Percentiles rank a stretch among this genome's conserved stretches.
These are phyloP conservation scores for Dinothrombium tinctorium DNA, from an alignment of 1,140 invertebrate genomes.

Conservation along the genomic window DNA sequence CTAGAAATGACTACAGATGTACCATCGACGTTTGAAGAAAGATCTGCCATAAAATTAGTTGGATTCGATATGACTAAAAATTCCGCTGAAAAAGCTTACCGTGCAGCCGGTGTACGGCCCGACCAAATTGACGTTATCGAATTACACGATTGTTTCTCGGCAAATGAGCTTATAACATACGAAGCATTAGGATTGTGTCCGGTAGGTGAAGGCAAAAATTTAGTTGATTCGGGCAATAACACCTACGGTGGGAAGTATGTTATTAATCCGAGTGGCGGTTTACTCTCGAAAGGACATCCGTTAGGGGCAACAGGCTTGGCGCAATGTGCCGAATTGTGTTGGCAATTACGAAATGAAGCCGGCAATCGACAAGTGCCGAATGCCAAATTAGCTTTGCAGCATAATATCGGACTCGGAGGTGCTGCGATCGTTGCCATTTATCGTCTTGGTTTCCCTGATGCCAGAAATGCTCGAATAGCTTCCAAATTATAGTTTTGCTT, in stretches of 20 bases:
- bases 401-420: conserved; percentile 88
- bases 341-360: conserved; percentile 66
- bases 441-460: conserved; percentile 45
- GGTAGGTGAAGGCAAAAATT: conserved; percentile 64
- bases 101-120: conserved; percentile 46
- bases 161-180: conserved; percentile 92
- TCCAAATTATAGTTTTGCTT: no score
- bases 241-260: conserved; percentile 95
- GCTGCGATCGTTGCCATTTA: conserved; percentile 80
- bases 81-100: conserved; percentile 53
- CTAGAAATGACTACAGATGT: conserved; percentile 91
- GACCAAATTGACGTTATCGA: conserved; percentile 84
- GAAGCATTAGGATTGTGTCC: conserved; percentile 82
- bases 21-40: conserved; percentile 52
- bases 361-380: conserved; percentile 66
- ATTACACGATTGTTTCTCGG: conserved; percentile 96
- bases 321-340: conserved; percentile 80
- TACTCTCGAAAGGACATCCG: conserved; percentile 97
- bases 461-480: no score
- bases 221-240: conserved; percentile 80
- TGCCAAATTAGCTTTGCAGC: conserved; percentile 66
- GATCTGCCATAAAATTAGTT: conserved; percentile 66
- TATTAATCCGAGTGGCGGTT: conserved; percentile 79
- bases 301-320: conserved; percentile 88
- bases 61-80: conserved; percentile 84